Evolutionary conservation across 2,797 vertebrate genomes (phyloP).

Genomic region (Artibeus lituratus): DNA sequence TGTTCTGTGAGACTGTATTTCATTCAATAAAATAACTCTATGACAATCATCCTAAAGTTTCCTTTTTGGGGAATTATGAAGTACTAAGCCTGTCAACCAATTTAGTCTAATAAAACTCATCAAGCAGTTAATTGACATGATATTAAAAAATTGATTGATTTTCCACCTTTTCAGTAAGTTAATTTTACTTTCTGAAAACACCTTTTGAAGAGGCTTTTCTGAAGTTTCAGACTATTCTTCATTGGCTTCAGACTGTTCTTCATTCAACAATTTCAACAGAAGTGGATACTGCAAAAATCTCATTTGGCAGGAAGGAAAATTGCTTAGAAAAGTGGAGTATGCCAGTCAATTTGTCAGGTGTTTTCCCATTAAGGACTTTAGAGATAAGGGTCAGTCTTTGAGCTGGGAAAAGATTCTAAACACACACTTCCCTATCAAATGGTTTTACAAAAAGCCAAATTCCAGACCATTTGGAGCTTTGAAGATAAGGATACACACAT

Average conservation of each 20-base stretch:
- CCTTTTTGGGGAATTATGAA: background rate
- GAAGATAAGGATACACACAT: conserved; percentile 67
- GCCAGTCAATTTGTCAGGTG: conserved; percentile 69
- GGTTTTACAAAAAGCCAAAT: conserved; percentile 62
- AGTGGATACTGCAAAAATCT: background rate
- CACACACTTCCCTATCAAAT: conserved; percentile 61
- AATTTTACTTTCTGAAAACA: conserved; percentile 51
- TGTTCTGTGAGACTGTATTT: background rate
- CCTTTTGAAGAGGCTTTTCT: conserved; percentile 36
- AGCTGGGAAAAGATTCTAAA: conserved; percentile 65
- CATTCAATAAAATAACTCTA: conserved; percentile 23
- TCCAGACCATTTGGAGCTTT: conserved; percentile 57
- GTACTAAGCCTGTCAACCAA: background rate
- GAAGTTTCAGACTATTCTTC: background rate
- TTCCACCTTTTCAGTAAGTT: conserved; percentile 34
- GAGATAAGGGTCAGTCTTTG: conserved; percentile 69
- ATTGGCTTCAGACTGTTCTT: conserved; percentile 34
- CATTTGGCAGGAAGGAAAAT: conserved; percentile 50
- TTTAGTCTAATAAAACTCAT: conserved; percentile 47
- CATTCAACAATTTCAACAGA: conserved; percentile 19
- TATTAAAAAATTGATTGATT: conserved; percentile 18
- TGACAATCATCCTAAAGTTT: background rate
- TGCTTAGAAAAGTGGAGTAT: conserved; percentile 17
- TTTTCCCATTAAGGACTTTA: conserved; percentile 68
- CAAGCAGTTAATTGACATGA: conserved; percentile 32